Evolutionary conservation across 2,797 vertebrate genomes (phyloP), one percentile per base, ranked within the genome.

Genomic region (Centroberyx gerrardi): DNA sequence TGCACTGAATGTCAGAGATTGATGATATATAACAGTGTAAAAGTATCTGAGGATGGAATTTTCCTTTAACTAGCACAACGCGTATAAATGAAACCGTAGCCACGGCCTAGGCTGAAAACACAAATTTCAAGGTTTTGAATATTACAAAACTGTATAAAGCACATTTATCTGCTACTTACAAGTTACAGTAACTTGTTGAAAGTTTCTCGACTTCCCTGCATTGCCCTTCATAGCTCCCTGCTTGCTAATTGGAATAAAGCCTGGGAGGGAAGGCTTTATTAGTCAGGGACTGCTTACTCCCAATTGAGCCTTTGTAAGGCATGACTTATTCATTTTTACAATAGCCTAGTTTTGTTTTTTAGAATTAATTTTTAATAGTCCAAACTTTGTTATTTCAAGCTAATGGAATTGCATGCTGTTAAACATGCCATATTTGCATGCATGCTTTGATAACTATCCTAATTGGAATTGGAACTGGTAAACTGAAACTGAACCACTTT

Each of bases 191-290:
- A 22, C 38, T 53, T 67, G 22, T 22, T 22, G 22, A 22, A 22
- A 22, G 22, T 22, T 22, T 22, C 22, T 22, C 22, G 1, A 22
- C 22, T 56, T 12, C 69, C 68, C 18, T 49, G 18, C 58, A 18
- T 36, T 69, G 46, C 36, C 18, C 56, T 49, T 52, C 66, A 38
- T 52, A 69, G 27, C 8, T 48, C 13, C 44, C 5, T 56, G 28
- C 49, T 68, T 67, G 29, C 44, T 63, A 58, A 76, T 70, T 46
- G 76, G 58, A 81, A 63, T 10, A 55, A 14, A 44, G 59, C 14
- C 59, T 55, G 44, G 71, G 60, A 40, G 60, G 27, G 28, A 56
- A 42, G 22, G 46, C 29, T 63, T 69, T 72, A 64, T 44, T 62
- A 40, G 53, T 28, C 22, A 62, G 64, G 61, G 69, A 73, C 44